A percentile compares a stretch with the other conserved stretches of the same genome.
Conservation (phyloP, 37 sponge, comb jelly and placozoan genomes). For the Ephydatia muelleri region DNA sequence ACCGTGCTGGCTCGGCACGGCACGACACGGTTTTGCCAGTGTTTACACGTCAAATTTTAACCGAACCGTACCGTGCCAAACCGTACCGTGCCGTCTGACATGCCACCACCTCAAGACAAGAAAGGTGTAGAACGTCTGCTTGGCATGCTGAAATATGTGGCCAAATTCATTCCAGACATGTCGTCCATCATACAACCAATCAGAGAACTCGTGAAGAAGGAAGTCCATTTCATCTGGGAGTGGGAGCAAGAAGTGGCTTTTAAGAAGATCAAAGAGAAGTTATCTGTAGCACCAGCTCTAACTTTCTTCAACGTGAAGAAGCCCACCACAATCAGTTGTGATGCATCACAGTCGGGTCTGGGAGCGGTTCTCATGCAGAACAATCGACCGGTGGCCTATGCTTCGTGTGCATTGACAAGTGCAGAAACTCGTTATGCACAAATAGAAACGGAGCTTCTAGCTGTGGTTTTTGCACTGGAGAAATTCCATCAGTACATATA, state of each 20-base stretch:
- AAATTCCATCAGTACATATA: conserved; percentile 26
- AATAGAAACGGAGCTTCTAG: conserved; percentile 42
- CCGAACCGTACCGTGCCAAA: too few relatives aligned
- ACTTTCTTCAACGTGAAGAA: conserved; percentile 16
- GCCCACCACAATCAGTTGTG: conserved; percentile 3
- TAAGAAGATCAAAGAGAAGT: conserved; percentile 11
- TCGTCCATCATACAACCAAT: too few relatives aligned
- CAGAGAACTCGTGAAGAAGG: conserved; percentile 4
- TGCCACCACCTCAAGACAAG: too few relatives aligned
- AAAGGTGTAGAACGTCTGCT: too few relatives aligned
- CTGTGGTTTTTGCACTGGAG: conserved; percentile 35
- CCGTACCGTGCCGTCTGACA: too few relatives aligned
- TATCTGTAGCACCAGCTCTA: conserved; percentile 30
- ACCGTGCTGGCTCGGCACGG: too few relatives aligned
- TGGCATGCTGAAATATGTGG: too few relatives aligned
- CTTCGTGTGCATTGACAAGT: conserved; percentile 9
- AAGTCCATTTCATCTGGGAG: conserved; percentile 4
- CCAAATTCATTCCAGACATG: too few relatives aligned
- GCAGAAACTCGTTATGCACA: conserved; percentile 31
- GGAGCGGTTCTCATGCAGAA: conserved; percentile 34
- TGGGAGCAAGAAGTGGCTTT: conserved; percentile 14
- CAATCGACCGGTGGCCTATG: conserved; percentile 20
- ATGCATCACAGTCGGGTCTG: conserved; percentile 16
- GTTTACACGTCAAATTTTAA: too few relatives aligned
- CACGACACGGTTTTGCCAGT: too few relatives aligned